A percentile compares a stretch with the other conserved stretches of the same genome.
Evolutionary conservation across 2,797 vertebrate genomes (phyloP).

Genomic region (Acipenser transmontanus): DNA sequence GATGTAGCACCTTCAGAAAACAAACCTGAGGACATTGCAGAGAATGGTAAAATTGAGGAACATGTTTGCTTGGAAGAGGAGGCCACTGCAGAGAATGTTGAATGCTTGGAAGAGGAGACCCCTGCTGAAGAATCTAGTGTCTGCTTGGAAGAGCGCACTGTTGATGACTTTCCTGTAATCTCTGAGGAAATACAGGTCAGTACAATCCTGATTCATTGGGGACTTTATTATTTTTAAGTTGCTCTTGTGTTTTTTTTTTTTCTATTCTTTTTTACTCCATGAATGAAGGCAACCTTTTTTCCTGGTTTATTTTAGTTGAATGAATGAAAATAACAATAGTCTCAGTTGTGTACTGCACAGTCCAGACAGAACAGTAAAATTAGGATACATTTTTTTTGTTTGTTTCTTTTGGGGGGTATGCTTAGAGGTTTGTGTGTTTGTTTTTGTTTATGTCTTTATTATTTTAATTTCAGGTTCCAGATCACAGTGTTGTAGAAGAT

Average conservation of each 20-base stretch:
- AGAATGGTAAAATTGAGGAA: constrained; percentile 34
- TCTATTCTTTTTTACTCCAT: background rate
- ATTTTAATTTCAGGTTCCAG: background rate
- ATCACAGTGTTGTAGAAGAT: constrained; percentile 22
- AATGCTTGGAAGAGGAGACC: constrained; percentile 37
- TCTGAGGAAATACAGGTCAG: constrained; percentile 36
- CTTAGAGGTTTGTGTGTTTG: background rate
- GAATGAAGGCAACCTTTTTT: background rate
- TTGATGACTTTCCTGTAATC: constrained; percentile 48
- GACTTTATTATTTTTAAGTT: constrained; percentile 1
- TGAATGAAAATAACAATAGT: constrained; percentile 16
- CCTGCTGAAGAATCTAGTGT: too few relatives aligned
- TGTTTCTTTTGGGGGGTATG: background rate
- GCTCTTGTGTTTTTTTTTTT: background rate
- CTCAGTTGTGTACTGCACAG: too few relatives aligned
- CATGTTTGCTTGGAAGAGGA: constrained; percentile 64
- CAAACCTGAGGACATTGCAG: constrained; percentile 21
- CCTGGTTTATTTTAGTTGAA: constrained; percentile 8
- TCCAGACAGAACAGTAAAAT: constrained; percentile 9
- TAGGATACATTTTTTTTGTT: constrained; percentile 19
- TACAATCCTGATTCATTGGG: constrained; percentile 5
- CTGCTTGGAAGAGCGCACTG: constrained; percentile 46
- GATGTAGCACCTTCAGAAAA: constrained; percentile 57
- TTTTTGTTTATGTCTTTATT: too few relatives aligned
- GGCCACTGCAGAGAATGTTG: constrained; percentile 62